Percentiles rank a stretch among this genome's conserved stretches.
Conservation (phyloP, 2,888 invertebrate genomes). For the Sphaerophoria taeniata region DNA sequence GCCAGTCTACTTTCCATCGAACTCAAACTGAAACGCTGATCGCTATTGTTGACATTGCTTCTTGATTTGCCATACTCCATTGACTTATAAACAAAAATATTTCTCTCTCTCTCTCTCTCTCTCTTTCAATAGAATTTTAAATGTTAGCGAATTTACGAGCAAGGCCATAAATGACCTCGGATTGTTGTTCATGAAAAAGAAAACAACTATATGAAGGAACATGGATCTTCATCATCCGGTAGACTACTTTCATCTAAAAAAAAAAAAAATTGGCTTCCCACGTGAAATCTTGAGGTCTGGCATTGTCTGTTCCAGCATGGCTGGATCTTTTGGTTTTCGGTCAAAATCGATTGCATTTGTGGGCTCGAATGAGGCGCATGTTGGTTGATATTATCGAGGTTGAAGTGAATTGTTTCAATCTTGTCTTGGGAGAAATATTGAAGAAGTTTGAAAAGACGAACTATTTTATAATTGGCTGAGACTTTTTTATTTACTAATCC, state of each 20-base stretch:
- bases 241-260: constrained; percentile 16
- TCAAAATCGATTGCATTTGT: background rate
- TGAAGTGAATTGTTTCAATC: background rate
- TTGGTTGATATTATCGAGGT: background rate
- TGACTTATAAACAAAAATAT: constrained; percentile 24
- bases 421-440: too few relatives aligned
- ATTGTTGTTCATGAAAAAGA: constrained; percentile 39
- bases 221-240: background rate
- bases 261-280: constrained; percentile 40
- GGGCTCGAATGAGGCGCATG: background rate
- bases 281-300: constrained; percentile 38
- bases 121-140: constrained; percentile 21
- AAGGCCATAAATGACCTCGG: constrained; percentile 68
- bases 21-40: background rate
- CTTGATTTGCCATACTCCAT: background rate
- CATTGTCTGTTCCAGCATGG: constrained; percentile 34
- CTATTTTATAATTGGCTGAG: constrained; percentile 4
- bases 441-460: too few relatives aligned
- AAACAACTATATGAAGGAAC: constrained; percentile 30
- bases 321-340: background rate
- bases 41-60: background rate
- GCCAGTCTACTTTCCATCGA: constrained; percentile 63
- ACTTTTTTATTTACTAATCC: constrained; percentile 16
- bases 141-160: constrained; percentile 65
- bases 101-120: background rate